Evolutionary conservation across 92 coral and sea anemone genomes (phyloP), one percentile per base, ranked within the genome.

Genomic region (Palythoa caribaeorum): DNA sequence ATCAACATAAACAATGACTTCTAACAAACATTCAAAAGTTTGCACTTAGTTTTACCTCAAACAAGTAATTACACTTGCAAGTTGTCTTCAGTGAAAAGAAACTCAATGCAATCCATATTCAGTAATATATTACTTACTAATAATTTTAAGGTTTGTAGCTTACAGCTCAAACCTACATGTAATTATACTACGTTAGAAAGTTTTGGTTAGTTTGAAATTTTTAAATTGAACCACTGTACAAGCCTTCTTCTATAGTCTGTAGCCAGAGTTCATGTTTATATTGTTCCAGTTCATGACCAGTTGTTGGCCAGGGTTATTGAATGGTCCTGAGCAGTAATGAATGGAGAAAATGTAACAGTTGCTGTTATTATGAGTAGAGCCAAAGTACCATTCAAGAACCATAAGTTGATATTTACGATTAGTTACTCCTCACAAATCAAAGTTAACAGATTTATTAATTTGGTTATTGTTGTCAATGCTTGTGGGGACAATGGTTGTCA

Each of bases 41-140:
- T 68, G 73, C 73, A 0, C 44, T 65, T 68, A 68, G 73, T 68
- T 68, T 68, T 68, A 68, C 39, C 39, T 68, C 73, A 68, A 68
- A 68, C 73, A 68, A 68, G 13, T 35, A 68, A 9, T 19, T 5
- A 68, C 73, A 20, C 11, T 68, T 68, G 73, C 73, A 68, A 68
- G 39, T 68, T 68, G 73, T 68, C 73, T 68, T 68, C 9, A 20
- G 40, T 68, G 73, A 68, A 28, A 68, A 68, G 73, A 20, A 68
- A 68, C 73, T 68, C 20, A 68, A 68, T 68, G 73, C 40, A 68
- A 68, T 68, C 73, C 73, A 20, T 68, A 68, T 68, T 59, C 66
- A 13, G 66, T 59, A 59, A 59, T 59, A 59, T 59, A 59, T 59
- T 59, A 59, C 19, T 59, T 59, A 59, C 66, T 59, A 59, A 59